These are phyloP conservation scores for Grammomys surdaster DNA, from an alignment of 2,113 vertebrate species.

Conservation along the genomic window DNA sequence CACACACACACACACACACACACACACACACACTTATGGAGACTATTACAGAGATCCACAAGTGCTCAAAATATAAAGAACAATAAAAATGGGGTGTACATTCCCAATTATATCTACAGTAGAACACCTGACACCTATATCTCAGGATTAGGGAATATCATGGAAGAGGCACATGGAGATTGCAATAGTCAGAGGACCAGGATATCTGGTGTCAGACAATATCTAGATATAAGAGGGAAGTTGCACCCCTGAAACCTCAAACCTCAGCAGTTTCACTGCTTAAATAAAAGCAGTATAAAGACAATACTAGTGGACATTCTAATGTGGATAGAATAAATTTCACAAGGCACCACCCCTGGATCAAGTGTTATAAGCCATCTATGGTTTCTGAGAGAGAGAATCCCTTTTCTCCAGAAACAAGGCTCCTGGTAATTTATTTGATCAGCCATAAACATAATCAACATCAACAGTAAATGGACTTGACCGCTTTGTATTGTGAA, in stretches of 20 bases:
- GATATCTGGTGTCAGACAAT: neutral
- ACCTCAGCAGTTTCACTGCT: neutral
- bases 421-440: neutral
- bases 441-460: neutral
- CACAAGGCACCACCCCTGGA: neutral
- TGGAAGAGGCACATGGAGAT: neutral
- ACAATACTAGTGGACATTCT: neutral
- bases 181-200: neutral
- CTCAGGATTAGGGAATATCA: neutral
- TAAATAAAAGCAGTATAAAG: neutral
- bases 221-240: neutral
- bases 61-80: too few relatives aligned
- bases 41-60: neutral
- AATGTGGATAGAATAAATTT: neutral
- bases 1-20: too few relatives aligned
- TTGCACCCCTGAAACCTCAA: neutral
- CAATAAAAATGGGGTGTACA: too few relatives aligned
- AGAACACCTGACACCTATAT: neutral
- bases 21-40: too few relatives aligned
- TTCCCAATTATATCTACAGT: neutral
- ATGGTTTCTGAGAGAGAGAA: neutral
- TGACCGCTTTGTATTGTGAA: neutral
- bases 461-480: neutral
- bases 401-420: neutral
- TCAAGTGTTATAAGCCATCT: neutral